Base-by-base conservation (phyloP, 2,797 vertebrate genomes). In the Tauraco hartlaubi region DNA sequence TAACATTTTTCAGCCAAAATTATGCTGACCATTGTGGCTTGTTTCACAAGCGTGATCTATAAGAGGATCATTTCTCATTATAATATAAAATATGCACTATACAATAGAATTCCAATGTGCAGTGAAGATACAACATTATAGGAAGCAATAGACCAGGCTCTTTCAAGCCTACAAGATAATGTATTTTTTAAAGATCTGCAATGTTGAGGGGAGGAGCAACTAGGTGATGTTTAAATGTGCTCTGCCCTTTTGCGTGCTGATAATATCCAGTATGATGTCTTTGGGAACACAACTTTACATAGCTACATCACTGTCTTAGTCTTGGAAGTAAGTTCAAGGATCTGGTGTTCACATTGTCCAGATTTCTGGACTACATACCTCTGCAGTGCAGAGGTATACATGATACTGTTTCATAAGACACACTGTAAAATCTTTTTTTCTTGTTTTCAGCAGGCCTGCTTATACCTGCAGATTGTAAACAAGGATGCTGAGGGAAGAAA, bases 1-100 rank as follows among this genome's bases (percentile, higher is more conserved):
- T 76, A 76, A 93, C 19, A 44, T 16, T 81, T 94, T 81, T 56
- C 76, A 88, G n/a, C 46, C 85, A 58, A 88, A 94, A 78, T 26
- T 58, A 22, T 55, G n/a, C 9, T 0, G 1, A 17, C 39, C 23
- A 37, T 26, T 86, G 48, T 33, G 73, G 19, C 48, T 90, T 78
- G 16, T 84, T 84, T 91, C 76, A 88, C n/a, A 64, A 58, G 8
- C 64, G 19, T 58, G 54, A 75, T 33, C 43, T 44, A 9, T 6
- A 88, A 37, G 54, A 79, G 31, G 11, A 19, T 76, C 5, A 55
- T 73, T 87, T 89, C 46, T 87, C 63, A 41, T 33, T 86, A 18
- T 31, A 58, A 31, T 43, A 58, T 23, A 64, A 8, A 33, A 39
- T 22, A 7, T 41, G 9, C 63, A 46, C 23, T 37, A 52, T 37